Evolutionary conservation across 2,888 invertebrate genomes (phyloP).

Genomic region (Megamerina dolium): DNA sequence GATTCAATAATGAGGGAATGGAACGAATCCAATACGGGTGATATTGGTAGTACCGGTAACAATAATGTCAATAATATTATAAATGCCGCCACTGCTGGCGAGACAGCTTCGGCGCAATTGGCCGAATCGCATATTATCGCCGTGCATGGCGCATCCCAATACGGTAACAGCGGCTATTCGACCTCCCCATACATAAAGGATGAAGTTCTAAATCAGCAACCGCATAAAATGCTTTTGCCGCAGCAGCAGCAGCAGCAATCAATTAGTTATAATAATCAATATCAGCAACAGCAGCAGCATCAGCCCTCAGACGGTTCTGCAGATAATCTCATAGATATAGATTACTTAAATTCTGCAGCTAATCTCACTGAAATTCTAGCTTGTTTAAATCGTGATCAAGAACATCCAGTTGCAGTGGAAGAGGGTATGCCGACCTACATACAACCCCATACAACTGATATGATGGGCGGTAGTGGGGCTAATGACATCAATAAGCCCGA

Average conservation of each 20-base stretch:
- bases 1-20: conserved; percentile 9
- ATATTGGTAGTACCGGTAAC: too few species aligned
- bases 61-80: conserved; percentile 37
- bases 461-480: too few species aligned
- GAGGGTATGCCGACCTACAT: too few species aligned
- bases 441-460: too few species aligned
- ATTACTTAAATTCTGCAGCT: conserved; percentile 48
- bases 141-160: conserved; percentile 54
- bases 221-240: too few species aligned
- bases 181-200: conserved; percentile 44
- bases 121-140: conserved; percentile 58
- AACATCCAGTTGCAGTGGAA: conserved; percentile 26
- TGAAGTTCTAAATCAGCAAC: conserved; percentile 32
- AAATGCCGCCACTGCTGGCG: conserved; percentile 46
- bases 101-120: conserved; percentile 19
- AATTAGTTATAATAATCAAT: too few species aligned
- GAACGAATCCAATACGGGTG: too few species aligned
- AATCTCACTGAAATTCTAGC: conserved; percentile 36
- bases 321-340: conserved; percentile 55
- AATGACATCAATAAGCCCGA: too few species aligned
- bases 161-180: conserved; percentile 40
- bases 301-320: conserved; percentile 47
- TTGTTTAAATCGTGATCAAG: conserved; percentile 39
- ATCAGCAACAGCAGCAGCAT: too few species aligned
- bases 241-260: conserved; percentile 26